Base-by-base conservation (phyloP, 2,888 invertebrate species). In the Anorthoa munda region DNA sequence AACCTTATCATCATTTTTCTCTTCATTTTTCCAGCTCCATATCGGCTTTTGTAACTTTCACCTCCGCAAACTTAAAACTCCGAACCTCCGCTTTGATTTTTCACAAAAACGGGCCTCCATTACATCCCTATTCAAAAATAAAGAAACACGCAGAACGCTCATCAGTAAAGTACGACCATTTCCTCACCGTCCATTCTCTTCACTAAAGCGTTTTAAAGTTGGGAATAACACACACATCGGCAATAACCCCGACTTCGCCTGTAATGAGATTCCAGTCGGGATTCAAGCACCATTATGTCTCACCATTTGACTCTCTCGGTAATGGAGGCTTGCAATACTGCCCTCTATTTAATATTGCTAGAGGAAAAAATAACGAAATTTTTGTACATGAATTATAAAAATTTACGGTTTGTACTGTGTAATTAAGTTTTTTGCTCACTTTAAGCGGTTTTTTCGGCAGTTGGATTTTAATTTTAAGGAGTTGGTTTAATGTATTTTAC, bases 321-420 rank as follows among this genome's bases (percentile, higher is more conserved):
- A 87, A 89, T 86, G 79, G 83, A n/a, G 46, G 66, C 70, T 60
- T 82, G 86, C 90, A 88, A n/a, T n/a, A 88, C 90, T 89, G 88
- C 80, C 80, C 63, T 67, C 79, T 78, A 83, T 85, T 87, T 83
- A 83, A 83, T 78, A 68, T 12, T 45, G 72, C 75, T 70, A 48
- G 60, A 39, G 65, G n/a, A 67, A 80, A 80, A 86, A 76, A 79
- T 73, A 71, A 66, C 71, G 18, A 71, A 45, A n/a, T 74, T 79
- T 74, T 79, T 75, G n/a, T 76, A 69, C 63, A 78, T 77, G 79
- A 55, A 68, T 79, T 75, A 80, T 84, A 72, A 71, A 77, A 79
- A 82, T 39, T 65, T 81, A 79, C 60, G 67, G 39, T 74, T 63
- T 55, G 48, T 65, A 69, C 73, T 72, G n/a, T 17, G 39, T 69